Percentiles rank a stretch among this genome's conserved stretches.
These are phyloP conservation scores for Peromyscus polionotus DNA, from an alignment of 2,113 vertebrate genomes.

Conservation along the genomic window DNA sequence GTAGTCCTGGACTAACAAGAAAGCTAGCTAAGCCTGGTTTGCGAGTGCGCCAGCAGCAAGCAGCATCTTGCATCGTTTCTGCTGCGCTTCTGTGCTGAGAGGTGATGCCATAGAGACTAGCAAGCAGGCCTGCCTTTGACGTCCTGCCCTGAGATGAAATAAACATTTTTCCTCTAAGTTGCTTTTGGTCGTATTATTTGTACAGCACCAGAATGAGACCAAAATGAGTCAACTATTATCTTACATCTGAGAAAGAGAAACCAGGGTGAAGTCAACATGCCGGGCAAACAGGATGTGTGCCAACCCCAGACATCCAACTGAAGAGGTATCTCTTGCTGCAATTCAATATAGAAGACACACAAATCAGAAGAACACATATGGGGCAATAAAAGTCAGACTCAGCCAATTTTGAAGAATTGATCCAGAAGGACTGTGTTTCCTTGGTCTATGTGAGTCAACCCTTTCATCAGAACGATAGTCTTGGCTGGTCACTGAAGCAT, in stretches of 20 bases:
- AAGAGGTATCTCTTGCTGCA: neutral
- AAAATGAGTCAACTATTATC: neutral
- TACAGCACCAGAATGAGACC: neutral
- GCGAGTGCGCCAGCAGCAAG: neutral
- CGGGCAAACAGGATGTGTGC: neutral
- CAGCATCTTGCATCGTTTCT: neutral
- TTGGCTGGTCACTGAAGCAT: neutral
- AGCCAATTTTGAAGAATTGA: neutral
- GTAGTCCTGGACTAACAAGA: neutral
- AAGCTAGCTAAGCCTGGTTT: neutral
- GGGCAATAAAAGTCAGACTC: neutral
- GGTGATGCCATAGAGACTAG: neutral
- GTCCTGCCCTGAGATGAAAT: neutral
- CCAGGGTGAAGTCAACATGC: neutral
- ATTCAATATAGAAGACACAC: neutral
- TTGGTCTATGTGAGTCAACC: neutral
- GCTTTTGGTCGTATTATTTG: neutral
- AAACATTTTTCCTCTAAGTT: neutral
- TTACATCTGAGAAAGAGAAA: neutral
- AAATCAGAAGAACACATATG: neutral
- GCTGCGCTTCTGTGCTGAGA: neutral
- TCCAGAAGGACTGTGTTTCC: neutral
- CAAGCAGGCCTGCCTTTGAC: neutral
- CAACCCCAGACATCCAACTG: neutral
- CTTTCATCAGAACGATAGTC: neutral